phyloP scores from a whole-genome alignment of 1,140 invertebrate species.

The Hirudo medicinalis region DNA sequence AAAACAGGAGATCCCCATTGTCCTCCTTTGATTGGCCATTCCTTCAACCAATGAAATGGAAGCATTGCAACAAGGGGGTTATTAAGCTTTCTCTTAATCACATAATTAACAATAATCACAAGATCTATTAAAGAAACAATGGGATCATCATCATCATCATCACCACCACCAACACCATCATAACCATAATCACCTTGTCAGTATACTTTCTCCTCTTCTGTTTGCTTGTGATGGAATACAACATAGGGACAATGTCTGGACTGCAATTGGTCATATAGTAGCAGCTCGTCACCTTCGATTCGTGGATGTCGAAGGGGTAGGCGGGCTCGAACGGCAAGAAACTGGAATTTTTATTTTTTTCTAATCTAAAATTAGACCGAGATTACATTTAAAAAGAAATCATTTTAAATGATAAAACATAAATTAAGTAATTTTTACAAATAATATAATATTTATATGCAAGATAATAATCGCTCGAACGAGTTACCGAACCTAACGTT shows the following conservation, averaged over 20 bases:
- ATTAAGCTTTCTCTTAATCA: too few species aligned
- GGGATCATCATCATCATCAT: neutral
- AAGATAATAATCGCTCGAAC: too few species aligned
- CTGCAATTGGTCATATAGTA: neutral
- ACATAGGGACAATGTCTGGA: neutral
- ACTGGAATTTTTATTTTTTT: neutral
- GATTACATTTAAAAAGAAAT: too few species aligned
- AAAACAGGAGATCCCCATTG: slow-evolving; percentile 2
- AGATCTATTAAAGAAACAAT: too few species aligned
- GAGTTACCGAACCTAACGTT: too few species aligned
- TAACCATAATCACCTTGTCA: neutral
- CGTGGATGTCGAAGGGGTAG: slow-evolving; percentile 5
- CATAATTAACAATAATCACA: too few species aligned
- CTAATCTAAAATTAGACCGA: too few species aligned
- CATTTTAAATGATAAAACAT: too few species aligned
- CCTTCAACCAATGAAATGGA: neutral
- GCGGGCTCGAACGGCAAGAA: neutral
- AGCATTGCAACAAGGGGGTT: too few species aligned
- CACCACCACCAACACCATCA: neutral
- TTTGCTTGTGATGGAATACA: neutral
- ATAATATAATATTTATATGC: too few species aligned
- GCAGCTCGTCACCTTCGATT: neutral
- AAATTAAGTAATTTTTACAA: too few species aligned
- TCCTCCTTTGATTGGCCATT: slow-evolving; percentile 17
- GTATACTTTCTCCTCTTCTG: neutral